Evolutionary conservation across 2,113 vertebrate species (phyloP).

Genomic region (Mugil cephalus): DNA sequence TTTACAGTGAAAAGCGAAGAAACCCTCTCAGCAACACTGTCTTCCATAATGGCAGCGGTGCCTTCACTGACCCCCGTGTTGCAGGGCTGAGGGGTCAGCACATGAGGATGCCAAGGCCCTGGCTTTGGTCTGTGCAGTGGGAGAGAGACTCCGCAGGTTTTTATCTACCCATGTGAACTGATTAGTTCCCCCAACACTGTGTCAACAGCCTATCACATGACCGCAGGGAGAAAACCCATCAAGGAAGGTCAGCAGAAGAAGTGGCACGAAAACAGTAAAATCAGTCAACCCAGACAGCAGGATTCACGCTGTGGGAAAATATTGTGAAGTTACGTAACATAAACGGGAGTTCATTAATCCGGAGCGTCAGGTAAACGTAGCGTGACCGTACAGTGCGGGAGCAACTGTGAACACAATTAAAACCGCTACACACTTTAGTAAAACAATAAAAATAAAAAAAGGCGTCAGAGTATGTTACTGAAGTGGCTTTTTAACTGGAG

Average conservation of each 20-base stretch:
- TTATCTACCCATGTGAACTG: conserved; percentile 34
- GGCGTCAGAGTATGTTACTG: neutral
- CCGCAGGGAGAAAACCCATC: conserved; percentile 4
- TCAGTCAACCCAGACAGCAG: neutral
- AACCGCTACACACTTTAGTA: neutral
- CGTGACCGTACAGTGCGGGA: neutral
- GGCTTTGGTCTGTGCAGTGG: conserved; percentile 45
- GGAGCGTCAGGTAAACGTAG: conserved; percentile 24
- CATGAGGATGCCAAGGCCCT: conserved; percentile 43
- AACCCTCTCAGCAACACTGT: conserved; percentile 13
- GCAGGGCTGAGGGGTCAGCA: conserved; percentile 35
- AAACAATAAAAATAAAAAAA: too few species aligned
- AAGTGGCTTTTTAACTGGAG: neutral
- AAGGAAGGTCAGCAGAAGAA: neutral
- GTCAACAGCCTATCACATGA: neutral
- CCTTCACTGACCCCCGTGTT: conserved; percentile 38
- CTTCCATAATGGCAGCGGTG: neutral
- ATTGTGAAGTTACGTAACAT: conserved; percentile 54
- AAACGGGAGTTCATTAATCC: conserved; percentile 23
- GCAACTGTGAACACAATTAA: conserved; percentile 2
- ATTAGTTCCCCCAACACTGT: neutral
- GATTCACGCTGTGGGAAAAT: conserved; percentile 60
- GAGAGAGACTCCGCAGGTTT: conserved; percentile 18
- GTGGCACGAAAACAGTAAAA: neutral
- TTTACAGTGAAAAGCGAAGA: conserved; percentile 35